A percentile compares a stretch with the other conserved stretches of the same genome.
phyloP scores from a whole-genome alignment of 2,888 invertebrate genomes.

The Eupsilia transversa region DNA sequence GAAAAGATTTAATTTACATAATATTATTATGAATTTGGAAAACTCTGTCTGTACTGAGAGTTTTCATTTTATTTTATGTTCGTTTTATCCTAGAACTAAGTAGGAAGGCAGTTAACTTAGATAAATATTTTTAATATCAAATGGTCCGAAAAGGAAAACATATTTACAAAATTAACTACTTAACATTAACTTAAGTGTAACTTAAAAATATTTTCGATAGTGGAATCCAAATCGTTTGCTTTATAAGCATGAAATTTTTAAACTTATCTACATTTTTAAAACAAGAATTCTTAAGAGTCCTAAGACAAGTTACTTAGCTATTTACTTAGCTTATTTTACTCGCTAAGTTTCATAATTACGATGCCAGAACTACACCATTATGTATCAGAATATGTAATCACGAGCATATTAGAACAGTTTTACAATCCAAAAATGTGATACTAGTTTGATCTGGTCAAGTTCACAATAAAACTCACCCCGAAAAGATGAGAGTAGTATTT shows the following conservation, averaged over 20 bases:
- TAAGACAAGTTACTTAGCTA: neutral
- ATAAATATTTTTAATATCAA: conserved; percentile 10
- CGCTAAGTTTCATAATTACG: neutral
- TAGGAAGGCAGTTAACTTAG: conserved; percentile 27
- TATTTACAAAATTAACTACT: conserved; percentile 65
- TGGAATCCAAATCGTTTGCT: conserved; percentile 73
- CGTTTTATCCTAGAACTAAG: conserved; percentile 21
- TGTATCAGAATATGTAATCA: neutral
- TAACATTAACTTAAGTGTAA: conserved; percentile 31
- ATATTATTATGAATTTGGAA: neutral
- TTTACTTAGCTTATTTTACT: neutral
- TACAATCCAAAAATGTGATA: neutral
- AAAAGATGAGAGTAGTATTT: neutral
- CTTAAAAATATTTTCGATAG: conserved; percentile 72
- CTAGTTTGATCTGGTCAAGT: neutral
- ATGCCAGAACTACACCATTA: neutral
- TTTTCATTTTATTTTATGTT: neutral
- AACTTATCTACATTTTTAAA: conserved; percentile 15
- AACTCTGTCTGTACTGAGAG: neutral
- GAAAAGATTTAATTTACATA: neutral
- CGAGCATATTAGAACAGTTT: neutral
- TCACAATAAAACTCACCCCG: neutral
- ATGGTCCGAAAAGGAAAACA: conserved; percentile 8
- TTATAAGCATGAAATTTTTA: conserved; percentile 35
- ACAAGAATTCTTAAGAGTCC: neutral